Percentiles rank a stretch among this genome's conserved stretches.
Conservation (phyloP, 2,113 vertebrate species). For the Apteryx owenii region DNA sequence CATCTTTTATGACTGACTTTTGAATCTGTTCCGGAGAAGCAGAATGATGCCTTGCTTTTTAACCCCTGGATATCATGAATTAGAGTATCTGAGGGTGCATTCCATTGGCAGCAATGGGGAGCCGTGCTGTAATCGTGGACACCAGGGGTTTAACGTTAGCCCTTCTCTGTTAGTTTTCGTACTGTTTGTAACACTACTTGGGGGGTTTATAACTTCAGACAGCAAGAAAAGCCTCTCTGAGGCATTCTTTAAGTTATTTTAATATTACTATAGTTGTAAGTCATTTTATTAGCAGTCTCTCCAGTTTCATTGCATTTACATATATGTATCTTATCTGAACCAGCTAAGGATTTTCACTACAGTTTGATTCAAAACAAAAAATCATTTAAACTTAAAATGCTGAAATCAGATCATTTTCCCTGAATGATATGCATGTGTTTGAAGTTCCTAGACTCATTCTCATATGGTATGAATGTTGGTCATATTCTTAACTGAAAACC, state of each 20-base stretch:
- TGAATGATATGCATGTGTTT: constrained; percentile 51
- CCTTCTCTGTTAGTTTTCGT: constrained; percentile 69
- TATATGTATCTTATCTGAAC: constrained; percentile 60
- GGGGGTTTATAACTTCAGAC: constrained; percentile 69
- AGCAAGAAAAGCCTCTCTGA: constrained; percentile 66
- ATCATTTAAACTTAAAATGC: constrained; percentile 17
- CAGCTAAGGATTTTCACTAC: constrained; percentile 83
- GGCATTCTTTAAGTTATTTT: constrained; percentile 78
- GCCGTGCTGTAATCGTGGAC: constrained; percentile 33
- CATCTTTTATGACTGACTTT: constrained; percentile 37
- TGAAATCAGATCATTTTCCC: constrained; percentile 50
- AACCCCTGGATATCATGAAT: constrained; percentile 60
- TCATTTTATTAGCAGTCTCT: constrained; percentile 67
- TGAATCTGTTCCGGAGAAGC: constrained; percentile 49
- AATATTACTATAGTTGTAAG: constrained; percentile 65
- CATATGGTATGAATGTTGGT: constrained; percentile 26
- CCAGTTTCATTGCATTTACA: constrained; percentile 59
- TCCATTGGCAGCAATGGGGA: constrained; percentile 57
- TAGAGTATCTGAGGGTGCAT: constrained; percentile 51
- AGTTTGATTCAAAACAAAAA: constrained; percentile 66
- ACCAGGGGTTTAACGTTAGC: constrained; percentile 56
- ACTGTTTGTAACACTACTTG: constrained; percentile 83
- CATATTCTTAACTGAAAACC: constrained; percentile 45
- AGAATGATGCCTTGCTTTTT: constrained; percentile 75
- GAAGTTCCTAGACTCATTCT: constrained; percentile 51